phyloP scores from a whole-genome alignment of 2,888 invertebrate genomes.

The Pegoplata infirma region DNA sequence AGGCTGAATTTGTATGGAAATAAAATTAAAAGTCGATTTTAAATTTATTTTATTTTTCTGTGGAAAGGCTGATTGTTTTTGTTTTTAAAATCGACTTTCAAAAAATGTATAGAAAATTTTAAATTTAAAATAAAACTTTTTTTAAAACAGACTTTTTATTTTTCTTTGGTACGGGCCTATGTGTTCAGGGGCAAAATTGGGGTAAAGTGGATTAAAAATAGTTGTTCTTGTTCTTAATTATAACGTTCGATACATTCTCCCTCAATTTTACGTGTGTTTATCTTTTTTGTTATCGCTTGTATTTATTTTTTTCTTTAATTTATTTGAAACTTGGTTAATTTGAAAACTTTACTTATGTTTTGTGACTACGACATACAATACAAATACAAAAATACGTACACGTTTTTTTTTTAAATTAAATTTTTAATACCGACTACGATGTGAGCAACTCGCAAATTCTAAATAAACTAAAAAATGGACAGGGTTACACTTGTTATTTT shows the following conservation, averaged over 20 bases:
- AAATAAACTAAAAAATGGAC: slow-evolving; percentile 5
- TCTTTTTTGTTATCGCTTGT: background rate
- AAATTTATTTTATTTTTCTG: no score
- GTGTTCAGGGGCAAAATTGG: no score
- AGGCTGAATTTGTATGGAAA: no score
- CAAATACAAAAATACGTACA: background rate
- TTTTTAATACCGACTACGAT: background rate
- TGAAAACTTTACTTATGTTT: background rate
- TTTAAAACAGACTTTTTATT: no score
- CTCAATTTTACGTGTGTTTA: background rate
- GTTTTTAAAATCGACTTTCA: no score
- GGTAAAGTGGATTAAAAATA: no score
- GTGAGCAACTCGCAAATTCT: slow-evolving; percentile 14
- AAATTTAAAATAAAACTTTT: no score
- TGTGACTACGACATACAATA: background rate
- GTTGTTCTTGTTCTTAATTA: no score
- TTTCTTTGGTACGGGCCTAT: no score
- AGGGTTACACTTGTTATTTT: background rate
- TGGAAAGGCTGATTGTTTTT: no score
- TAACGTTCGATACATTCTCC: background rate
- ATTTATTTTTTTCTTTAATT: background rate
- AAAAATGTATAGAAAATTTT: no score
- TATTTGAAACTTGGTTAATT: background rate
- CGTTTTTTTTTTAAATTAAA: background rate
- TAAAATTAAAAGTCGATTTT: no score